These are phyloP conservation scores for Phortica variegata DNA, from an alignment of 1,140 invertebrate species.

Conservation along the genomic window DNA sequence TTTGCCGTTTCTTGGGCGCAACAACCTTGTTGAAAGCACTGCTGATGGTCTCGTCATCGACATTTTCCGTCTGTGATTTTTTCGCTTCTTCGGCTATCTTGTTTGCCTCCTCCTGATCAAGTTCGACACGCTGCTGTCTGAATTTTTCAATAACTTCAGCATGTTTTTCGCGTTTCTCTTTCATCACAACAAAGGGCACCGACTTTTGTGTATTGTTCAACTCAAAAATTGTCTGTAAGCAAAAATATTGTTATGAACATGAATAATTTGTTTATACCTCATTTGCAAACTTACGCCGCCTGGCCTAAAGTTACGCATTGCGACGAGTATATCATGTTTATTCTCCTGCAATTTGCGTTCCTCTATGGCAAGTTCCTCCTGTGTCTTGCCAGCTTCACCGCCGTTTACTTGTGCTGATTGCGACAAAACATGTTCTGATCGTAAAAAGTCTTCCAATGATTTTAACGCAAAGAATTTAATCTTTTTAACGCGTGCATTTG, in stretches of 20 bases:
- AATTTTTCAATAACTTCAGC: slow-evolving; percentile 63
- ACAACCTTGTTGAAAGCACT: slow-evolving; percentile 60
- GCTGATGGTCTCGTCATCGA: slow-evolving; percentile 40
- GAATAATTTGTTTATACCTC: background rate
- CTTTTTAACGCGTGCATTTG: slow-evolving; percentile 76
- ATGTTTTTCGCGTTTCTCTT: slow-evolving; percentile 68
- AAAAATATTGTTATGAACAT: background rate
- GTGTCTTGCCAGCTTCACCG: slow-evolving; percentile 18
- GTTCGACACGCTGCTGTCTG: slow-evolving; percentile 49
- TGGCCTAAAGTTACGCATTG: slow-evolving; percentile 82
- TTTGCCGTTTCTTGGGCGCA: slow-evolving; percentile 63
- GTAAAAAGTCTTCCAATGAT: slow-evolving; percentile 52
- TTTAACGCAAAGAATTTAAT: slow-evolving; percentile 54
- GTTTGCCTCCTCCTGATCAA: slow-evolving; percentile 43
- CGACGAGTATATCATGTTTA: slow-evolving; percentile 64
- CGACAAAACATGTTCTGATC: slow-evolving; percentile 26
- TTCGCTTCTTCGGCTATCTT: slow-evolving; percentile 25
- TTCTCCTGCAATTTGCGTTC: slow-evolving; percentile 50
- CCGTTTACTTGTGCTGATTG: slow-evolving; percentile 33
- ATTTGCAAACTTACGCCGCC: slow-evolving; percentile 68
- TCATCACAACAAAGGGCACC: slow-evolving; percentile 70
- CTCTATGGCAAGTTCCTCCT: slow-evolving; percentile 29
- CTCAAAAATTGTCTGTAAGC: slow-evolving; percentile 90
- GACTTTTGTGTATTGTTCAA: slow-evolving; percentile 80
- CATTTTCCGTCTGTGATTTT: slow-evolving; percentile 11